Conservation (phyloP, 2,113 vertebrate genomes). For the Proteles cristata region DNA sequence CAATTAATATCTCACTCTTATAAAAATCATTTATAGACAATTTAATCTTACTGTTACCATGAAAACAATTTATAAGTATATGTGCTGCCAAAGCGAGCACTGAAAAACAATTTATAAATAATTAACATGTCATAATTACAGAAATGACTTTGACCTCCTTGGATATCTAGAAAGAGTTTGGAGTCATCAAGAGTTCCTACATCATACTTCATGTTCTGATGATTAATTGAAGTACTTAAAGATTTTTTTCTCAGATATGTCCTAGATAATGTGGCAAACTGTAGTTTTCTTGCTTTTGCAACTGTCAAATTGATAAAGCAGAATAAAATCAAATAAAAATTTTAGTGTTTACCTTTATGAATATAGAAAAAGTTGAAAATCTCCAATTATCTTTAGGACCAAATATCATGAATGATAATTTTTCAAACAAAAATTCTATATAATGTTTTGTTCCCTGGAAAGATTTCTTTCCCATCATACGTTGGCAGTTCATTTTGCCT, state of each 20-base stretch:
- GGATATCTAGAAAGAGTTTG: background rate
- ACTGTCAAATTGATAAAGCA: background rate
- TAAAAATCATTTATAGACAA: background rate
- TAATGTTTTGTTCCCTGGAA: background rate
- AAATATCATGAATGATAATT: background rate
- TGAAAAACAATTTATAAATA: background rate
- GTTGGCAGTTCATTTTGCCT: background rate
- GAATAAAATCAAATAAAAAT: slow-evolving; percentile 8
- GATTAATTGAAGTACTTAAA: background rate
- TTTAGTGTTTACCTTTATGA: background rate
- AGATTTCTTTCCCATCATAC: background rate
- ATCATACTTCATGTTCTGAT: background rate
- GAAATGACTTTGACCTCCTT: background rate
- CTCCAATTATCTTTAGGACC: background rate
- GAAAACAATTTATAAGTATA: background rate
- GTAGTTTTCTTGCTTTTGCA: background rate
- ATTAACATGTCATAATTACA: background rate
- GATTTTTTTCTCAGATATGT: background rate
- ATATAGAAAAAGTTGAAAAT: slow-evolving; percentile 8
- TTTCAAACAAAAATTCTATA: background rate
- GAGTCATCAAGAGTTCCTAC: background rate
- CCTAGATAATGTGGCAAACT: background rate
- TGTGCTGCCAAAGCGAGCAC: too few species aligned
- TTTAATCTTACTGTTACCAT: background rate
- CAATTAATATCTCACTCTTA: background rate